Conservation (phyloP, 2,888 invertebrate species). For the Aporophyla nigra region DNA sequence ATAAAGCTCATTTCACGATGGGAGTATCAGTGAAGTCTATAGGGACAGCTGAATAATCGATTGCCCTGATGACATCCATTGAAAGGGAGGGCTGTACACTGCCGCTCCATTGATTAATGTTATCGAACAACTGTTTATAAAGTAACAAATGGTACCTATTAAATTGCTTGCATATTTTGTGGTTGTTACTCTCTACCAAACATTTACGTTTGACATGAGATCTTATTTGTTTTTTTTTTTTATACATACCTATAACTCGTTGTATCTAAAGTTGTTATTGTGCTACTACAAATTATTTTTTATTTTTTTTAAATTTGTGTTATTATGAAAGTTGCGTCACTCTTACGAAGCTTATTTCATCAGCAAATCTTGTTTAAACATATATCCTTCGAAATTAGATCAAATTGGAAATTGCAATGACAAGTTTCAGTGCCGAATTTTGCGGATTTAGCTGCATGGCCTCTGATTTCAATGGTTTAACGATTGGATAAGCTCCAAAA, state of each 20-base stretch:
- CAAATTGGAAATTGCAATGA: too few species aligned
- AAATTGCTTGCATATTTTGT: background rate
- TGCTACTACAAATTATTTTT: too few species aligned
- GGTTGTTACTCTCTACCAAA: too few species aligned
- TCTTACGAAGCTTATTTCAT: too few species aligned
- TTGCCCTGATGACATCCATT: slow-evolving; percentile 38
- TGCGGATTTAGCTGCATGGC: background rate
- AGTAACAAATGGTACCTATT: background rate
- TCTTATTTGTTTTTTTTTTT: too few species aligned
- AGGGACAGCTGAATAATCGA: slow-evolving; percentile 24
- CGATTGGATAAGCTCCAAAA: background rate
- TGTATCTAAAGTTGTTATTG: too few species aligned
- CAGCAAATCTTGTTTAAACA: background rate
- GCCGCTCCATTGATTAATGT: slow-evolving; percentile 21
- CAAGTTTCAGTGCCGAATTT: background rate
- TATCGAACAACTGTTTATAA: slow-evolving; percentile 1
- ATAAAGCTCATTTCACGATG: slow-evolving; percentile 14
- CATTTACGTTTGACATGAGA: too few species aligned
- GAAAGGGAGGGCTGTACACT: slow-evolving; percentile 23
- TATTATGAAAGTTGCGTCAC: too few species aligned
- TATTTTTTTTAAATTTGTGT: too few species aligned
- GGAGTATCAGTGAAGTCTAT: background rate
- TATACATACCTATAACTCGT: too few species aligned
- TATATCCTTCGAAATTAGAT: too few species aligned
- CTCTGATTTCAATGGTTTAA: slow-evolving; percentile 21